Conservation (phyloP, 30 jellyfish, hydroid and myxozoan species). For the Chironex yamaguchii region DNA sequence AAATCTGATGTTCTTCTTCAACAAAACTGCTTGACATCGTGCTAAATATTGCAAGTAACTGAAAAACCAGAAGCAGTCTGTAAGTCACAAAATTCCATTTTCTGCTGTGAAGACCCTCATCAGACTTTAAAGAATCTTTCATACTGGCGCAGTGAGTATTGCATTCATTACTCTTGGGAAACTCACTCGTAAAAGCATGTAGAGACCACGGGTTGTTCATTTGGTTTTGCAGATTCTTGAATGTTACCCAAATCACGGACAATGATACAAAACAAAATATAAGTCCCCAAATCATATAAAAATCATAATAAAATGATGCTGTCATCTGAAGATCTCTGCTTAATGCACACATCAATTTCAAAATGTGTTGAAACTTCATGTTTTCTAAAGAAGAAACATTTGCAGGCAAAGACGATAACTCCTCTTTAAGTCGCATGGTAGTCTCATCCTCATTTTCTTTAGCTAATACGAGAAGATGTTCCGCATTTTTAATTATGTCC, state of each 20-base stretch:
- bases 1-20: slow-evolving; percentile 90
- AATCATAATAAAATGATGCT: slow-evolving; percentile 17
- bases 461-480: neutral
- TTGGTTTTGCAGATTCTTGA: neutral
- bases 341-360: neutral
- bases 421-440: neutral
- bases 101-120: neutral
- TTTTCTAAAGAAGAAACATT: too few relatives aligned
- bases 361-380: neutral
- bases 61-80: neutral
- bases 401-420: neutral
- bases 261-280: slow-evolving; percentile 6
- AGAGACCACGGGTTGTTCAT: neutral
- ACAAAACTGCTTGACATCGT: slow-evolving; percentile 80
- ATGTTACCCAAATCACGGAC: neutral
- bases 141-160: neutral
- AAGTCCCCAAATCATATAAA: slow-evolving; percentile 10
- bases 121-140: neutral
- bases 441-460: neutral
- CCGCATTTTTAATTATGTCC: neutral
- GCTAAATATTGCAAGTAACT: neutral
- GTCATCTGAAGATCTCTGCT: slow-evolving; percentile 5
- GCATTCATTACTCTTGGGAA: neutral
- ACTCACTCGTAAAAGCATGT: neutral
- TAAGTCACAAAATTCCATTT: too few relatives aligned